A percentile compares a stretch with the other conserved stretches of the same genome.
Conservation (phyloP, 30 jellyfish, hydroid and myxozoan genomes). For the Cassiopea andromeda region DNA sequence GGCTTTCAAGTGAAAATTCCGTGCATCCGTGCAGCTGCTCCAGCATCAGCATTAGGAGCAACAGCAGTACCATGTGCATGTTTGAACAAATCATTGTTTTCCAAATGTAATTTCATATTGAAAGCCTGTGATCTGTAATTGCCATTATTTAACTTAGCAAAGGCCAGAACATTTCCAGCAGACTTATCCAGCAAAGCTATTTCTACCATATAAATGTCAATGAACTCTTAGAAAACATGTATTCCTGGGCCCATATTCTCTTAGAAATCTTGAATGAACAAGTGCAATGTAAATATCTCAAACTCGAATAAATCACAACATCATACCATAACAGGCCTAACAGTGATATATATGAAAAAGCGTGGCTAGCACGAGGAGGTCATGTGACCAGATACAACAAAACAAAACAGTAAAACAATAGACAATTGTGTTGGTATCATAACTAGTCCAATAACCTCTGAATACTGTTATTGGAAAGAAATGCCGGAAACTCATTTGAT, state of each 20-base stretch:
- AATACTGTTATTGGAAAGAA: neutral
- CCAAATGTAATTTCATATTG: conserved; percentile 35
- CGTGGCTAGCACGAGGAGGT: neutral
- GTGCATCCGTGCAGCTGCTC: neutral
- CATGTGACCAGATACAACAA: neutral
- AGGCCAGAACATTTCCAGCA: conserved; percentile 25
- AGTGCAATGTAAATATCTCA: neutral
- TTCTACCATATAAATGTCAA: neutral
- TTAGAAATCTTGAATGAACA: neutral
- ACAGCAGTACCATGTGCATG: conserved; percentile 50
- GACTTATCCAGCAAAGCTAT: conserved; percentile 29
- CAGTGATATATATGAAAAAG: neutral
- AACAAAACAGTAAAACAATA: neutral
- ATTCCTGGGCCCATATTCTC: conserved; percentile 40
- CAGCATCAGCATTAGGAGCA: conserved; percentile 36
- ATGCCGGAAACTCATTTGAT: neutral
- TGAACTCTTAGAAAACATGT: neutral
- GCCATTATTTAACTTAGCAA: conserved; percentile 26
- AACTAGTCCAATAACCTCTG: neutral
- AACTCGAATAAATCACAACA: neutral
- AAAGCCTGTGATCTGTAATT: conserved; percentile 53
- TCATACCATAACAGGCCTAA: neutral
- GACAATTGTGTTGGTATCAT: neutral
- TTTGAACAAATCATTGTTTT: conserved; percentile 34
- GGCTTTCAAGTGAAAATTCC: neutral